Conservation (phyloP, 1,140 invertebrate species). For the Diploscapter pachys region DNA sequence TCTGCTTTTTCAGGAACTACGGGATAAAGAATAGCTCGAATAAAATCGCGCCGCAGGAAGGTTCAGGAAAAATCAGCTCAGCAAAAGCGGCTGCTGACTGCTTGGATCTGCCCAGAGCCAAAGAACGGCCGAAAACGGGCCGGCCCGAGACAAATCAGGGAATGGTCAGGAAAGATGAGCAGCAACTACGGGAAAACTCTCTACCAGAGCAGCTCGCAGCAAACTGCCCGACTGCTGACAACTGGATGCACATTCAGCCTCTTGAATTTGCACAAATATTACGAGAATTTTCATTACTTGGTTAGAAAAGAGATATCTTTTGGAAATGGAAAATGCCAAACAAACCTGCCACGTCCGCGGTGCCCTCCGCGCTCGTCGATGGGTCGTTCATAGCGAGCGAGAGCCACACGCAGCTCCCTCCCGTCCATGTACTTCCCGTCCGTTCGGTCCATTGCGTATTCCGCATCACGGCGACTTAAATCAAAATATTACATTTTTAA, state of each 20-base stretch:
- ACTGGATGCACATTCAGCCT: too few species aligned
- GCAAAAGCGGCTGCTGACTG: too few species aligned
- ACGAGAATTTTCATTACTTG: background rate
- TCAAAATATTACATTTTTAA: background rate
- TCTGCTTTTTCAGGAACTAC: too few species aligned
- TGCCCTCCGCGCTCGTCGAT: slow-evolving; percentile 32
- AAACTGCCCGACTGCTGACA: background rate
- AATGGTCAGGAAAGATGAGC: background rate
- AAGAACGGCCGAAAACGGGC: too few species aligned
- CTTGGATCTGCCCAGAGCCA: too few species aligned
- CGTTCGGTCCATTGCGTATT: slow-evolving; percentile 86
- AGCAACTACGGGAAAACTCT: background rate
- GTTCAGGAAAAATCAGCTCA: too few species aligned
- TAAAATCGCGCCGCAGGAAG: too few species aligned
- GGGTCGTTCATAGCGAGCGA: slow-evolving; percentile 81
- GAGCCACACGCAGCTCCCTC: slow-evolving; percentile 89
- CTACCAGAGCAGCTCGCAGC: background rate
- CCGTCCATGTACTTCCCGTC: slow-evolving; percentile 86
- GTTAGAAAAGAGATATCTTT: background rate
- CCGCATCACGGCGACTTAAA: slow-evolving; percentile 77
- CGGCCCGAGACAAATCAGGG: background rate
- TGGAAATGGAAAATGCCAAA: background rate
- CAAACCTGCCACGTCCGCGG: slow-evolving; percentile 19
- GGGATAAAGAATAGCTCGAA: too few species aligned
- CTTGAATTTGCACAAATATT: background rate